Evolutionary conservation across 92 coral and sea anemone genomes (phyloP).

Genomic region (Plumapathes pennacea): DNA sequence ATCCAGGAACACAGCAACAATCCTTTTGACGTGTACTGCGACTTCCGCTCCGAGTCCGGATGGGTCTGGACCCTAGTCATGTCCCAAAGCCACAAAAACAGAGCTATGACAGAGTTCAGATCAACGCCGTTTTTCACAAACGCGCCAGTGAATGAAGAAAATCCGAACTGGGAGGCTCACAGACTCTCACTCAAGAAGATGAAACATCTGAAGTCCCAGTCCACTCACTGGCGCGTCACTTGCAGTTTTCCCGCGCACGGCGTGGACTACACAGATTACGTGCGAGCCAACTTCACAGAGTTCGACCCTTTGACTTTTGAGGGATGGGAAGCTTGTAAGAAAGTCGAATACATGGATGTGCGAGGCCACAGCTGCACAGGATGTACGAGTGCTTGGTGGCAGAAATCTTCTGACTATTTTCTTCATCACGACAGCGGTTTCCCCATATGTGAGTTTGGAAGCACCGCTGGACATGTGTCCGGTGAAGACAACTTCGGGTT

Average conservation of each 20-base stretch:
- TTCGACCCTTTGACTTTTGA: slow-evolving; percentile 21
- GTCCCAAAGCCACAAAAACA: slow-evolving; percentile 25
- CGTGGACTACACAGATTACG: slow-evolving; percentile 54
- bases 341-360: slow-evolving; percentile 43
- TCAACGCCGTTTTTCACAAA: neutral
- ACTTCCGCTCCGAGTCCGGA: slow-evolving; percentile 30
- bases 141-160: slow-evolving; percentile 25
- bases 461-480: neutral
- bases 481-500: neutral
- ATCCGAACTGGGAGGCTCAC: slow-evolving; percentile 39
- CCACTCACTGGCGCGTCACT: slow-evolving; percentile 62
- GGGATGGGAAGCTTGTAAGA: slow-evolving; percentile 20
- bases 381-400: slow-evolving; percentile 53
- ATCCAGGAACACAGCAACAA: no score
- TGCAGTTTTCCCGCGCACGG: slow-evolving; percentile 52
- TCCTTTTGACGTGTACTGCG: no score
- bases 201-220: slow-evolving; percentile 14
- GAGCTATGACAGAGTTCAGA: slow-evolving; percentile 1
- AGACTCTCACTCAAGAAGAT: slow-evolving; percentile 26
- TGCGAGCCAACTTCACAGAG: slow-evolving; percentile 30
- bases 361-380: slow-evolving; percentile 34
- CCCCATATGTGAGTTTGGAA: neutral
- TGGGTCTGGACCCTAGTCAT: slow-evolving; percentile 48
- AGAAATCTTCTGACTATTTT: neutral
- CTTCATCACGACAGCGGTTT: neutral